These are phyloP conservation scores for Euphydryas editha DNA, from an alignment of 2,888 invertebrate genomes.

Conservation along the genomic window DNA sequence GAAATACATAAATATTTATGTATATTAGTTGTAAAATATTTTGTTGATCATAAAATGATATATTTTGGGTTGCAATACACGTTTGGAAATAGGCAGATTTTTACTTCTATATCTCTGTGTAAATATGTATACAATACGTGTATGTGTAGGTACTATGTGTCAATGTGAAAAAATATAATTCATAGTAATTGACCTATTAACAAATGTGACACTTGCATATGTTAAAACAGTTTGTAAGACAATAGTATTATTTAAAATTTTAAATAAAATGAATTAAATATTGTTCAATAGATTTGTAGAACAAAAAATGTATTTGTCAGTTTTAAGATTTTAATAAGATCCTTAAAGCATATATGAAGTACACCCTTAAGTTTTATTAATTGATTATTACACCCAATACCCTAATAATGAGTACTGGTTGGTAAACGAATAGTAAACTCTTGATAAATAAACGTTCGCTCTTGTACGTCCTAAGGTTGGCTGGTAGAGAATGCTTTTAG, in stretches of 20 bases:
- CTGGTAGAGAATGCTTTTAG: too few species aligned
- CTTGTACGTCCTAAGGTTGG: too few species aligned
- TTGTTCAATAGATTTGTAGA: background rate
- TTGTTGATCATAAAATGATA: constrained; percentile 20
- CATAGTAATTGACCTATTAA: too few species aligned
- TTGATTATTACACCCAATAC: background rate
- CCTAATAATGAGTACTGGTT: background rate
- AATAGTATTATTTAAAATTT: background rate
- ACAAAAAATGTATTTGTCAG: background rate
- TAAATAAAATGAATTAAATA: background rate
- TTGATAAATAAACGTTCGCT: too few species aligned
- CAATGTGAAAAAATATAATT: background rate
- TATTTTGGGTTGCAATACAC: background rate
- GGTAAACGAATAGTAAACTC: background rate
- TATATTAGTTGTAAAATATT: constrained; percentile 40
- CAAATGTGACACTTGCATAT: too few species aligned
- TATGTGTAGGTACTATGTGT: background rate
- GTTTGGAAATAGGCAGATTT: background rate
- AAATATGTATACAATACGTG: too few species aligned
- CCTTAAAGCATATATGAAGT: background rate
- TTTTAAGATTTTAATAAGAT: background rate
- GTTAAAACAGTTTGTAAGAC: too few species aligned
- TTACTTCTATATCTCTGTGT: too few species aligned
- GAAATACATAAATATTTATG: constrained; percentile 67
- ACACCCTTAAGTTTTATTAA: background rate